A percentile compares a stretch with the other conserved stretches of the same genome.
Conservation (phyloP, 1,140 invertebrate genomes). For the Rhynchophorus ferrugineus region DNA sequence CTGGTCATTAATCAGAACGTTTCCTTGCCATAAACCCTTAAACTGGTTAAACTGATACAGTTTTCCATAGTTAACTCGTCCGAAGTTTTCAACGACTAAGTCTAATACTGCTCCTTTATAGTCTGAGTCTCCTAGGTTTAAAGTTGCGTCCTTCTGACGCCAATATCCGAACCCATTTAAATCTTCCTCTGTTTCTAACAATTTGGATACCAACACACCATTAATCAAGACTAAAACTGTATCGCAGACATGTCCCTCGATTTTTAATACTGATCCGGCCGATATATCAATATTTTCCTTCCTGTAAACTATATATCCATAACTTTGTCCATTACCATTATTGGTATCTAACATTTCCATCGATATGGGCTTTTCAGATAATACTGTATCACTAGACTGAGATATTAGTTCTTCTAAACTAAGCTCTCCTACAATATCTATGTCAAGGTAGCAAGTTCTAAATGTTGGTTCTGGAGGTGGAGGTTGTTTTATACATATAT, state of each 20-base stretch:
- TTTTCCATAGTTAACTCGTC: conserved; percentile 50
- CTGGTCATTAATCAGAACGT: conserved; percentile 41
- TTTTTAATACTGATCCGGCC: conserved; percentile 34
- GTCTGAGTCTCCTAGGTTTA: conserved; percentile 23
- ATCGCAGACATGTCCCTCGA: conserved; percentile 46
- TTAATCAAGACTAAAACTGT: conserved; percentile 47
- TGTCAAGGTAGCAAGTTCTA: conserved; percentile 35
- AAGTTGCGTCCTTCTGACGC: conserved; percentile 36
- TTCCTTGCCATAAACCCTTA: conserved; percentile 46
- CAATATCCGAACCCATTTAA: conserved; percentile 44
- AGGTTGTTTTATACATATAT: conserved; percentile 39
- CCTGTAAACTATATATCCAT: conserved; percentile 51
- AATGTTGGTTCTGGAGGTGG: conserved; percentile 30
- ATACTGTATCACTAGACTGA: conserved; percentile 49
- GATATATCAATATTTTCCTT: conserved; percentile 34
- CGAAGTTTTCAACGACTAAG: conserved; percentile 54
- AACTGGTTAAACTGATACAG: conserved; percentile 42
- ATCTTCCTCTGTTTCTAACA: conserved; percentile 33
- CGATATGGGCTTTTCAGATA: conserved; percentile 36
- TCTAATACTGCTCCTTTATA: conserved; percentile 40
- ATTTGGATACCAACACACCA: conserved; percentile 38
- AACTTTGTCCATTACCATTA: conserved; percentile 48
- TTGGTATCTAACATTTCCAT: conserved; percentile 54
- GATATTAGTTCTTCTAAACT: conserved; percentile 33
- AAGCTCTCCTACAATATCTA: conserved; percentile 26